phyloP scores from a whole-genome alignment of 2,797 vertebrate genomes.

The Takifugu ocellatus region DNA sequence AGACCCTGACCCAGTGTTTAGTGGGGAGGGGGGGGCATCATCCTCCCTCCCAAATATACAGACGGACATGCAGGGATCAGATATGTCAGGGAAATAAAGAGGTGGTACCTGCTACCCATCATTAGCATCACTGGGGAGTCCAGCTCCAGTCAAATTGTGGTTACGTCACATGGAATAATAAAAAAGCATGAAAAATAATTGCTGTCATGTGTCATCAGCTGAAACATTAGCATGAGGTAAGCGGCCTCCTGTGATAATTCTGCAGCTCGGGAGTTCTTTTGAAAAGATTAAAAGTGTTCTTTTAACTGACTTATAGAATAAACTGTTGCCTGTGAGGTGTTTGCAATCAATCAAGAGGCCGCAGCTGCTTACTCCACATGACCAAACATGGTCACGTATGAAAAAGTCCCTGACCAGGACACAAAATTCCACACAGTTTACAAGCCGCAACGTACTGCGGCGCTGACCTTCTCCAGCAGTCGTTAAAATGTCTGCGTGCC shows the following conservation, averaged over 20 bases:
- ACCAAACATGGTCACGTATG: slow-evolving; percentile 77
- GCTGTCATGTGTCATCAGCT: too few species aligned
- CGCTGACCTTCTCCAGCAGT: slow-evolving; percentile 32
- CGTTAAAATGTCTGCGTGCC: slow-evolving; percentile 35
- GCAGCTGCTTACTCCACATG: slow-evolving; percentile 58
- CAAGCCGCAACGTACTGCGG: slow-evolving; percentile 34
- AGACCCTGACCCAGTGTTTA: slow-evolving; percentile 31
- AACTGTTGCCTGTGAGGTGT: slow-evolving; percentile 58
- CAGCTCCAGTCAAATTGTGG: too few species aligned
- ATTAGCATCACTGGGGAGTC: too few species aligned
- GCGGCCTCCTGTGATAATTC: not conserved
- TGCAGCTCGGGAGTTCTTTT: slow-evolving; percentile 9
- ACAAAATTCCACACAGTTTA: slow-evolving; percentile 61
- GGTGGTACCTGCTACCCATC: too few species aligned
- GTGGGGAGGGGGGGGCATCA: too few species aligned
- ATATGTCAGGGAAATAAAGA: too few species aligned
- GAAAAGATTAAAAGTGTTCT: slow-evolving; percentile 42
- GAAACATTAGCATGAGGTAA: too few species aligned
- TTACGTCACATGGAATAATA: too few species aligned
- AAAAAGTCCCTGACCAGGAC: slow-evolving; percentile 57
- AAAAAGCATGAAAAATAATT: too few species aligned
- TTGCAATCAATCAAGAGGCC: slow-evolving; percentile 67
- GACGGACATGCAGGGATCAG: too few species aligned
- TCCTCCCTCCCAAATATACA: too few species aligned
- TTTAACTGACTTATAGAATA: slow-evolving; percentile 48